These are phyloP conservation scores for Puffinus mauretanicus DNA, from an alignment of 2,113 vertebrate genomes.

Conservation along the genomic window DNA sequence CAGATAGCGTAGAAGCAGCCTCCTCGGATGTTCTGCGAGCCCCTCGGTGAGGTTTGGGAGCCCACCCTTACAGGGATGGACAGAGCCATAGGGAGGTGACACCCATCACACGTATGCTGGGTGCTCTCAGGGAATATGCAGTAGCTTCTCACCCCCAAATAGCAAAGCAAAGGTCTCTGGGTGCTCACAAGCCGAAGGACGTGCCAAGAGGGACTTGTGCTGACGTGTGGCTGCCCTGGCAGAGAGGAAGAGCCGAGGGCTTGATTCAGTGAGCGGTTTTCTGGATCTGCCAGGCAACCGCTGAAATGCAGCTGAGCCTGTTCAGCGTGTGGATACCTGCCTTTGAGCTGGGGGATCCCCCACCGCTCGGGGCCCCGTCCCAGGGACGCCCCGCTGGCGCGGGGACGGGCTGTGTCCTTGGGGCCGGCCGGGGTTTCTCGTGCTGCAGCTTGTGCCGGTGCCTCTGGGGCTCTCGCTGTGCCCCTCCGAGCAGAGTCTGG, in stretches of 20 bases:
- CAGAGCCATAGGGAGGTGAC: not conserved
- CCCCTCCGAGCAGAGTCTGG: not conserved
- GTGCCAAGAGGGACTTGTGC: not conserved
- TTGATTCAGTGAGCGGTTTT: not conserved
- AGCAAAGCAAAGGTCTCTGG: not conserved
- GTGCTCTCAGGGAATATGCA: not conserved
- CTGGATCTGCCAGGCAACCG: not conserved
- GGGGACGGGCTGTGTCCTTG: not conserved
- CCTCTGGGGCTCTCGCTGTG: not conserved
- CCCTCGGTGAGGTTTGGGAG: not conserved
- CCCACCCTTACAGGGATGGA: not conserved
- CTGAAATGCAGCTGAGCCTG: not conserved
- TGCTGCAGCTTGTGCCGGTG: not conserved
- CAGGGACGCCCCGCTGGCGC: accelerated
- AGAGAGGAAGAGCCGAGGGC: not conserved
- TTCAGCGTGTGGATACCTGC: not conserved
- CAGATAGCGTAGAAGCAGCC: not conserved
- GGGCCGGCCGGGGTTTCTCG: not conserved
- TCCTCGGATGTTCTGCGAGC: not conserved
- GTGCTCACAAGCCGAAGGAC: not conserved
- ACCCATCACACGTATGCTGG: not conserved
- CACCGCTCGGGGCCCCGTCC: not conserved
- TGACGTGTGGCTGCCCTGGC: not conserved
- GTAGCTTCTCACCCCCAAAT: not conserved
- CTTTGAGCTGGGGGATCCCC: not conserved